Conservation (phyloP, 2,113 vertebrate species). For the Thunnus maccoyii region DNA sequence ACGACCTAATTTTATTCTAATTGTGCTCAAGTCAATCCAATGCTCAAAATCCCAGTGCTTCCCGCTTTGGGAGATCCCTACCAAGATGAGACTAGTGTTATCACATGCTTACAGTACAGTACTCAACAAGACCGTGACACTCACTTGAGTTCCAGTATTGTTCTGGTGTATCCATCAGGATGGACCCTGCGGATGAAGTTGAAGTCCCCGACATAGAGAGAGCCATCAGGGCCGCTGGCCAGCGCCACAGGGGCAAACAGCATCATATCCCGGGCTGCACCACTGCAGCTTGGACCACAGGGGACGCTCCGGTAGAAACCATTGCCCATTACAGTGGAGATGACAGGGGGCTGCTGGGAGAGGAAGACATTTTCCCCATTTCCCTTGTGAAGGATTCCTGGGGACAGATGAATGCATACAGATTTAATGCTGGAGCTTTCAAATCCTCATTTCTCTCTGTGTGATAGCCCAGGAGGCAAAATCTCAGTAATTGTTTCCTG, state of each 20-base stretch:
- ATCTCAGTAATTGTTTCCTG: too few species aligned
- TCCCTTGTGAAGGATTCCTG: constrained; percentile 98
- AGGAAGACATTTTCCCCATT: constrained; percentile 98
- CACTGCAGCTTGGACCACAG: constrained; percentile 90
- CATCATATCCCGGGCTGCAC: constrained; percentile 91
- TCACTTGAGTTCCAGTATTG: constrained; percentile 96
- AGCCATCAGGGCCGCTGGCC: constrained; percentile 93
- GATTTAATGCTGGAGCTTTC: too few species aligned
- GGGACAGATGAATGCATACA: constrained; percentile 23
- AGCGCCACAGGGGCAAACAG: constrained; percentile 96
- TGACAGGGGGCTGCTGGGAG: constrained; percentile 95
- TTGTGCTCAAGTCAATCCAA: constrained; percentile 43
- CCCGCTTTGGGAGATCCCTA: constrained; percentile 40
- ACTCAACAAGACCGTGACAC: constrained; percentile 12
- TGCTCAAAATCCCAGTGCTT: constrained; percentile 25
- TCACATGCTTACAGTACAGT: neutral
- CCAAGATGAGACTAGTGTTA: neutral
- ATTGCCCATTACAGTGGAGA: constrained; percentile 95
- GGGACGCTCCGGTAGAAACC: constrained; percentile 91
- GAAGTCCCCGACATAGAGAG: constrained; percentile 96
- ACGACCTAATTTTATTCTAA: constrained; percentile 47
- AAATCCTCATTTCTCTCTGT: too few species aligned
- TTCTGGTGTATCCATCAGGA: constrained; percentile 91
- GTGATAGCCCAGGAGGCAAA: too few species aligned
- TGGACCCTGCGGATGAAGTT: constrained; percentile 95